These are phyloP conservation scores for Micromussa lordhowensis DNA, from an alignment of 92 coral and sea anemone species.

Conservation along the genomic window DNA sequence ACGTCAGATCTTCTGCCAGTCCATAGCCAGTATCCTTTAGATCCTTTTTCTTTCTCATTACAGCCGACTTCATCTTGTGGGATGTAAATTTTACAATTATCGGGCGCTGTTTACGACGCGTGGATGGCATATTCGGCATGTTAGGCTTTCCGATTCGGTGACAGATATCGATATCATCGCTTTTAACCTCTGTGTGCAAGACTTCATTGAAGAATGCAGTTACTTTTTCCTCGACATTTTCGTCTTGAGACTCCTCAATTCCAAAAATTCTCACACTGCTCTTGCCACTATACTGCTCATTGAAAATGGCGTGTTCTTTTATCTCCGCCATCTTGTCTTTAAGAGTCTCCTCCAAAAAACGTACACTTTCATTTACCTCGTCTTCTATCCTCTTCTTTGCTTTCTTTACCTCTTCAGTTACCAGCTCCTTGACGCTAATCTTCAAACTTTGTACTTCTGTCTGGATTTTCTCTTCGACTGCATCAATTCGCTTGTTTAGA, in stretches of 20 bases:
- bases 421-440: too few relatives aligned
- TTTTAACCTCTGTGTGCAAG: background rate
- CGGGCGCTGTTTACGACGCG: background rate
- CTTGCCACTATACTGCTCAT: too few relatives aligned
- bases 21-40: background rate
- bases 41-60: background rate
- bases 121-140: background rate
- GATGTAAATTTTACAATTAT: background rate
- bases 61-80: background rate
- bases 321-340: too few relatives aligned
- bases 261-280: background rate
- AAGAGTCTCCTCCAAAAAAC: too few relatives aligned
- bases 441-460: too few relatives aligned
- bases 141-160: background rate
- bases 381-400: too few relatives aligned
- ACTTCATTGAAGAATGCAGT: background rate
- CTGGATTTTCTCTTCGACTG: too few relatives aligned
- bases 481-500: too few relatives aligned
- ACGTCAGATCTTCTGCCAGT: background rate
- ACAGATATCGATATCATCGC: background rate
- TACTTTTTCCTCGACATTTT: background rate
- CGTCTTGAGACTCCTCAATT: background rate
- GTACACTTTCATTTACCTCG: too few relatives aligned
- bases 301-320: too few relatives aligned
- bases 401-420: too few relatives aligned